These are phyloP conservation scores for Popillia japonica DNA, from an alignment of 1,140 invertebrate species.

Conservation along the genomic window DNA sequence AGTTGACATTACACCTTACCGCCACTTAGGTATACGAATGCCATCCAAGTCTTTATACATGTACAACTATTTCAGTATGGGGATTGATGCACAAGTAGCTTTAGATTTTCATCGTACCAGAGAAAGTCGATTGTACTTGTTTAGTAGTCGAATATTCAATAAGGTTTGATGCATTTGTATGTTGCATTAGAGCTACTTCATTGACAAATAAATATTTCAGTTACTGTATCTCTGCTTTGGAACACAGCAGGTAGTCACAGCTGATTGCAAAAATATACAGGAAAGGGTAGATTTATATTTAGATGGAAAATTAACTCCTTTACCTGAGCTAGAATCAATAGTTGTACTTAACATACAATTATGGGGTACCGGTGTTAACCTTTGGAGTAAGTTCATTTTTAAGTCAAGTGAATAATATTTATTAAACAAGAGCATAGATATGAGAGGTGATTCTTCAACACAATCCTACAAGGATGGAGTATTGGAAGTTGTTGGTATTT, in stretches of 20 bases:
- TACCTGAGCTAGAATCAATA: conserved; percentile 90
- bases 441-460: conserved; percentile 43
- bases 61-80: conserved; percentile 94
- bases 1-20: conserved; percentile 61
- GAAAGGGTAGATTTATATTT: conserved; percentile 78
- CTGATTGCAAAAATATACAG: conserved; percentile 84
- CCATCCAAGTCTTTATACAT: conserved; percentile 71
- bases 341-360: conserved; percentile 91
- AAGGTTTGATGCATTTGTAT: conserved; percentile 70
- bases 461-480: conserved; percentile 73
- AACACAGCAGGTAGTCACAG: conserved; percentile 88
- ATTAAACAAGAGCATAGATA: not conserved
- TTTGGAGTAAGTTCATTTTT: conserved; percentile 72
- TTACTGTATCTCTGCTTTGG: conserved; percentile 90
- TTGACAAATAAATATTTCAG: conserved; percentile 30
- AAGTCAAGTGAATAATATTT: not conserved
- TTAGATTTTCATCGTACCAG: conserved; percentile 91
- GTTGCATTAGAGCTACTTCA: not conserved
- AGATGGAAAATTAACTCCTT: conserved; percentile 72
- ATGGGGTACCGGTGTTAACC: conserved; percentile 91
- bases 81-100: conserved; percentile 93
- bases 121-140: conserved; percentile 82
- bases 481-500: conserved; percentile 88
- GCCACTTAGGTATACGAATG: conserved; percentile 63
- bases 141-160: conserved; percentile 88